phyloP scores from a whole-genome alignment of 2,888 invertebrate genomes.

The Sarcophaga variegata region DNA sequence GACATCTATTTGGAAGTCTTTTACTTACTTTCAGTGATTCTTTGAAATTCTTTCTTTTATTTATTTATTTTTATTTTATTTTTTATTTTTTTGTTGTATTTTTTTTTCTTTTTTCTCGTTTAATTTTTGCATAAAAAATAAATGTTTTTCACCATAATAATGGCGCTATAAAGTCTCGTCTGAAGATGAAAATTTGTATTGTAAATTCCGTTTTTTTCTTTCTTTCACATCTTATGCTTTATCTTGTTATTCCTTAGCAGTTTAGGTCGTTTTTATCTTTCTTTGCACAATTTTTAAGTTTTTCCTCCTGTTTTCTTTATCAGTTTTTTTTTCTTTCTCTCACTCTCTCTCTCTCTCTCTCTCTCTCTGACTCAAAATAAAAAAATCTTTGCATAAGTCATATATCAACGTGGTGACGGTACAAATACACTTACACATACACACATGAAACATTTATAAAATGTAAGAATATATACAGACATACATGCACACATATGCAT shows the following conservation, averaged over 20 bases:
- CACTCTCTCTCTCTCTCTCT: slow-evolving; percentile 26
- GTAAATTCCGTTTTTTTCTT: slow-evolving; percentile 13
- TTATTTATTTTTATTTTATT: neutral
- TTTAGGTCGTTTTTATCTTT: slow-evolving; percentile 39
- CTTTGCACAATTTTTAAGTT: slow-evolving; percentile 12
- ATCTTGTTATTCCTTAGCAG: slow-evolving; percentile 46
- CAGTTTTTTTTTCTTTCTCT: slow-evolving; percentile 5
- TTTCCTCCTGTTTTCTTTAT: slow-evolving; percentile 33
- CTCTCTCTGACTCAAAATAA: slow-evolving; percentile 16
- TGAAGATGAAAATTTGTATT: slow-evolving; percentile 63
- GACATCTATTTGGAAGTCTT: slow-evolving; percentile 17
- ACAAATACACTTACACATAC: slow-evolving; percentile 5
- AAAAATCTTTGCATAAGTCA: slow-evolving; percentile 63
- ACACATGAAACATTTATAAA: too few species aligned
- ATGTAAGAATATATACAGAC: neutral
- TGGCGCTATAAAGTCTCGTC: slow-evolving; percentile 64
- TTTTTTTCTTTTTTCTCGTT: slow-evolving; percentile 40
- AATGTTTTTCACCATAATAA: slow-evolving; percentile 54
- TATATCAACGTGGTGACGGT: slow-evolving; percentile 43
- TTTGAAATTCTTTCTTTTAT: neutral
- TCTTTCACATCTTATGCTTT: slow-evolving; percentile 34
- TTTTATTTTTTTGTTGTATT: slow-evolving; percentile 19
- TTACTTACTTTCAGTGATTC: slow-evolving; percentile 47
- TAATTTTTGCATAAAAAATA: slow-evolving; percentile 60
- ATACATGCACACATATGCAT: neutral